Base-by-base conservation (phyloP, 2,888 invertebrate species). In the Perizoma affinitatum region DNA sequence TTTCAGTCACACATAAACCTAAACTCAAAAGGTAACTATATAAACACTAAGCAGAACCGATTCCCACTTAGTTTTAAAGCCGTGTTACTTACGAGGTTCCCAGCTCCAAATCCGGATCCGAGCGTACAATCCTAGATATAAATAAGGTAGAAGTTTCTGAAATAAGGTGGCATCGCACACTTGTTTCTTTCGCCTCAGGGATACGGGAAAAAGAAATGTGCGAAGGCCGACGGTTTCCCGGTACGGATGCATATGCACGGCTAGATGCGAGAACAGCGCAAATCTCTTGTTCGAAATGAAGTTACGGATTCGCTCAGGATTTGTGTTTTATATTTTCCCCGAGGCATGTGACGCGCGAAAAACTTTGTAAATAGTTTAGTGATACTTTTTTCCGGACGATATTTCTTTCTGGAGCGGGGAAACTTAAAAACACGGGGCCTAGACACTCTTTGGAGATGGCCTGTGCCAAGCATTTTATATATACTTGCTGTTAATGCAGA, bases 271-370 rank as follows among this genome's bases (percentile, higher is more conserved):
- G 63, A 62, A 54, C 74, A 76, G 75, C 70, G 79, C 80, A 86
- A 86, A 87, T 86, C 83, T 86, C 83, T 81, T 80, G 80, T 84
- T 84, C 82, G 80, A 85, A 90, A 90, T 83, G 80, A 85, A 90
- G 88, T 88, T 88, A 88, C 86, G 80, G 79, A 86, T 86, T 78
- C 78, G 76, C 78, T 79, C 84, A 80, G 84, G 83, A 83, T 88
- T 85, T 84, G 85, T 86, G 78, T 87, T 83, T 76, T 88, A 68
- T 84, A 83, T 87, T 85, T 87, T 86, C 82, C 74, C 73, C 76
- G 74, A 73, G 67, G 76, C 80, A 79, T 84, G 80, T 84, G 84
- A 82, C 73, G 79, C 76, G 76, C 67, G 76, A 79, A 85, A 84
- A 87, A 84, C 79, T 86, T 85, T 70, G n/a, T 71, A 72, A 73